Evolutionary conservation across 2,888 invertebrate genomes (phyloP).

Genomic region (Pseudolycoriella hygida): DNA sequence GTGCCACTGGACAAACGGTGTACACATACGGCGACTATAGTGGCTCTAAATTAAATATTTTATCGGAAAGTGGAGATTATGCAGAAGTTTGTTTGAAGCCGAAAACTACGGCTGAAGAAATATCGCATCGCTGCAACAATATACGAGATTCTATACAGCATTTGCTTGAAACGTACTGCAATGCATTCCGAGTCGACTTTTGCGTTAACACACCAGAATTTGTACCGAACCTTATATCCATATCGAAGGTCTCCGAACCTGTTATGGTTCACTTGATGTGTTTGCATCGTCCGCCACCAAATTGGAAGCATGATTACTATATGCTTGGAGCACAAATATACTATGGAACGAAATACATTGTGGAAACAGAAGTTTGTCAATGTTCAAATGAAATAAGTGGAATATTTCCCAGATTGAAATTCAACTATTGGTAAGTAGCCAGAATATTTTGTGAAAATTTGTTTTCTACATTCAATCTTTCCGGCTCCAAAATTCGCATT

Average conservation of each 20-base stretch:
- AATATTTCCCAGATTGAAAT: conserved; percentile 66
- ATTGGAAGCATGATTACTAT: conserved; percentile 75
- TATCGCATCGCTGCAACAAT: conserved; percentile 48
- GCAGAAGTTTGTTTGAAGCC: conserved; percentile 45
- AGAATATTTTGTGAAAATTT: no score
- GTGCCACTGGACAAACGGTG: conserved; percentile 21
- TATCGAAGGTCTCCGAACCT: conserved; percentile 53
- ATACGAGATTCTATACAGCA: conserved; percentile 65
- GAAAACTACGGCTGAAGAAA: conserved; percentile 38
- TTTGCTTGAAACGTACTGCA: conserved; percentile 69
- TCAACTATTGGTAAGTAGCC: conserved; percentile 54
- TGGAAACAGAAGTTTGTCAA: conserved; percentile 51
- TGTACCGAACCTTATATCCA: conserved; percentile 44
- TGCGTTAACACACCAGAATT: conserved; percentile 42
- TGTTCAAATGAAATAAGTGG: conserved; percentile 49
- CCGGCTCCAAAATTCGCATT: no score
- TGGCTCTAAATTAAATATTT: conserved; percentile 39
- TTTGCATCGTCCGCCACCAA: conserved; percentile 54
- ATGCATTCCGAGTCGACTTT: conserved; percentile 72
- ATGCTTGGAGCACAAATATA: conserved; percentile 71
- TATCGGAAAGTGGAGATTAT: conserved; percentile 49
- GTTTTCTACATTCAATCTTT: no score
- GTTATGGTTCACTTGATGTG: conserved; percentile 69
- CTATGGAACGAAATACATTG: conserved; percentile 65
- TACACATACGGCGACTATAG: conserved; percentile 11